Base-by-base conservation (phyloP, 2,113 vertebrate genomes). In the Mohoua ochrocephala region DNA sequence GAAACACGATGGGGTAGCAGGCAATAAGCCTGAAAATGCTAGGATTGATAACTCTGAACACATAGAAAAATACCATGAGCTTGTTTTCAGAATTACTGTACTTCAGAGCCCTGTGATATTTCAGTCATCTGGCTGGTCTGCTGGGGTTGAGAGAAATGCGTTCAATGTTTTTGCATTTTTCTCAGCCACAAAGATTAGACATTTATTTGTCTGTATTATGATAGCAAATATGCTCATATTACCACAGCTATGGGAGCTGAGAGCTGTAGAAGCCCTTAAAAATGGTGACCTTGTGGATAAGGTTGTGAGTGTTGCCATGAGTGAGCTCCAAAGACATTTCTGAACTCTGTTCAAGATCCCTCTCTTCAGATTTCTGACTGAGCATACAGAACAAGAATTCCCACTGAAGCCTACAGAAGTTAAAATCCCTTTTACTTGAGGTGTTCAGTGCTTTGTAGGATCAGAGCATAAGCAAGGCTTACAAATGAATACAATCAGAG, bases 401-500 rank as follows among this genome's bases (percentile, higher is more conserved):
- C 85, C 90, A 84, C 47, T 71, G 78, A 93, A 89, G 63, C 54
- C 63, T 49, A 70, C 4, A 70, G 71, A 94, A 90, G 78, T 69
- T 73, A 85, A 94, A 91, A 87, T n/a, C 49, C 41, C 13, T 59
- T 91, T 84, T 54, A 71, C 60, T 22, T 49, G 49, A 91, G 42
- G 37, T 84, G 44, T 13, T 88, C 3, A 4, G 70, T 74, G 49
- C 76, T 94, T 92, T 78, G 52, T 21, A 78, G 68, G 37, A 93
- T 91, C 83, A 96, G 67, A 83, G 35, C 67, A 73, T 59, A 83
- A 95, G 78, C 47, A 92, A 90, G 52, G 73, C 88, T 94, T 89
- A 94, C 41, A 84, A 93, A 87, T 93, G 87, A 94, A 94, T 82
- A 70, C n/a, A 93, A 88, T 84, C 80, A 63, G 33, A 83, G 63